A percentile compares a stretch with the other conserved stretches of the same genome.
Evolutionary conservation across 2,797 vertebrate species (phyloP).

Genomic region (Takifugu rubripes): DNA sequence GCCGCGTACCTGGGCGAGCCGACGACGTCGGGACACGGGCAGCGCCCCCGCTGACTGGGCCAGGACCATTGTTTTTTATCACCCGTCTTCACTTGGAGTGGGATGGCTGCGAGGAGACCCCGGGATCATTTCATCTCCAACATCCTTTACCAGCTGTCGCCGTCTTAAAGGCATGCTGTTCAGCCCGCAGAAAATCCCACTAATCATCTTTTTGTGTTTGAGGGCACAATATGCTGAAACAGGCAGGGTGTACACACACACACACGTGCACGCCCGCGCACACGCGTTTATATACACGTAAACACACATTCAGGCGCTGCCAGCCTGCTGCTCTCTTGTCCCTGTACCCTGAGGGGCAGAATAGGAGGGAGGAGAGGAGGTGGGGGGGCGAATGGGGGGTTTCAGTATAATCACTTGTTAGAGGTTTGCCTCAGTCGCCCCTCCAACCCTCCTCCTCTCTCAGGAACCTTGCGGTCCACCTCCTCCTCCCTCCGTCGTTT

Average conservation of each 20-base stretch:
- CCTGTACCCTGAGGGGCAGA: conserved; percentile 72
- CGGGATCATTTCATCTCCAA: conserved; percentile 71
- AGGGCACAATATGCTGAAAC: conserved; percentile 80
- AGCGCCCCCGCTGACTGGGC: conserved; percentile 22
- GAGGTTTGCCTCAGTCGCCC: conserved; percentile 66
- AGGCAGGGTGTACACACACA: conserved; percentile 64
- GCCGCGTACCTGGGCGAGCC: conserved; percentile 35
- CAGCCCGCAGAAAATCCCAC: conserved; percentile 75
- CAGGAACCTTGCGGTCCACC: background rate
- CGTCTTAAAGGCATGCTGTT: conserved; percentile 79
- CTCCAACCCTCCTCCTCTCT: conserved; percentile 33
- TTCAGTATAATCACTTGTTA: conserved; percentile 80
- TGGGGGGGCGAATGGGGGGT: conserved; percentile 5
- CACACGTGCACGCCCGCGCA: conserved; percentile 13
- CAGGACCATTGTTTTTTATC: conserved; percentile 37
- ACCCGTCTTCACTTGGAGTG: conserved; percentile 65
- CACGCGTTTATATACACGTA: conserved; percentile 16
- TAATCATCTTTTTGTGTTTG: conserved; percentile 82
- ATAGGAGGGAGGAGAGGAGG: conserved; percentile 25
- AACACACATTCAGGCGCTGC: conserved; percentile 50
- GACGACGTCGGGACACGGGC: conserved; percentile 49
- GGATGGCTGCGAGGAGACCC: conserved; percentile 70
- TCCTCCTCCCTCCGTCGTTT: background rate
- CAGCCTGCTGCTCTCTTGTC: conserved; percentile 74
- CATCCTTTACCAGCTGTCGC: conserved; percentile 78